These are phyloP conservation scores for Strigops habroptila DNA, from an alignment of 2,113 vertebrate species.

Conservation along the genomic window DNA sequence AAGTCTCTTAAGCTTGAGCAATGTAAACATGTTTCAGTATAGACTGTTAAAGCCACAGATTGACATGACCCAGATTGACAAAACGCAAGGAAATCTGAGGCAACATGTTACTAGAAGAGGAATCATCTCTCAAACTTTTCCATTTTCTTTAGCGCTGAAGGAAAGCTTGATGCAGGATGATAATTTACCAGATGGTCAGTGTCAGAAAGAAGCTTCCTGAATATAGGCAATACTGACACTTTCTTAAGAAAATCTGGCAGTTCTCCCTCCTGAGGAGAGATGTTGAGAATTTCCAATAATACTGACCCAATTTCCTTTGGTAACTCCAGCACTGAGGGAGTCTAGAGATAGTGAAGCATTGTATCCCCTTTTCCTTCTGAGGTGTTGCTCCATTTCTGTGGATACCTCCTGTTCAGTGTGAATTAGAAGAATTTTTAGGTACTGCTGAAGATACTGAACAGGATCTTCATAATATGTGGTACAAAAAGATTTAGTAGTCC, in stretches of 20 bases:
- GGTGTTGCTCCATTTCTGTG: conserved; percentile 7
- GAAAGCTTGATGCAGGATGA: background rate
- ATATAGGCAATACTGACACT: conserved; percentile 42
- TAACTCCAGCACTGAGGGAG: background rate
- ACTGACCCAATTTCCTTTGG: conserved; percentile 49
- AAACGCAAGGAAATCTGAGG: background rate
- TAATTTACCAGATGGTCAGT: conserved; percentile 59
- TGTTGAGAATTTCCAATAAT: conserved; percentile 56
- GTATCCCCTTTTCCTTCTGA: background rate
- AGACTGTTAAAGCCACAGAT: background rate
- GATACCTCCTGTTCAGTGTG: conserved; percentile 10
- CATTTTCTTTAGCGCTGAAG: background rate
- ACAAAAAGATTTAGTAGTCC: background rate
- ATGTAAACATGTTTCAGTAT: background rate
- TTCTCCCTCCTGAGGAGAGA: conserved; percentile 18
- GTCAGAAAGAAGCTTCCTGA: conserved; percentile 47
- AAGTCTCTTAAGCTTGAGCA: background rate
- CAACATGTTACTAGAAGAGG: conserved; percentile 2
- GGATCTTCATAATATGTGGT: background rate
- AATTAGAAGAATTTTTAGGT: conserved; percentile 12
- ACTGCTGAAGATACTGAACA: background rate
- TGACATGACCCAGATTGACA: background rate
- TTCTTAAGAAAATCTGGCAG: conserved; percentile 41
- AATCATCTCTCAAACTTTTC: background rate
- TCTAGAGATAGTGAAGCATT: background rate